A percentile compares a stretch with the other conserved stretches of the same genome.
phyloP scores from a whole-genome alignment of 2,113 vertebrate genomes.

The Engraulis encrasicolus region DNA sequence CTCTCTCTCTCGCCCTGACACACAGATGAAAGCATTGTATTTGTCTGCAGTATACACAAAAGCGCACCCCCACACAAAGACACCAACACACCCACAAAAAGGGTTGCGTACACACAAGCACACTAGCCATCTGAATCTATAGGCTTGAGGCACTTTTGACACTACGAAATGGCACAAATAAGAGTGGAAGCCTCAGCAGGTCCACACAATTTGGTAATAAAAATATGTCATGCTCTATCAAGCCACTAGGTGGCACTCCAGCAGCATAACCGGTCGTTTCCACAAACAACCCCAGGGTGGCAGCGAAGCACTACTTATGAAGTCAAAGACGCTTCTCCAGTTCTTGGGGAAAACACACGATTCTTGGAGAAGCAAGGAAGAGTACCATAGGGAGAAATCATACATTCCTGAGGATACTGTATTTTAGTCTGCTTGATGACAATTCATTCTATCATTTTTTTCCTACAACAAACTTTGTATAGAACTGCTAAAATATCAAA shows the following conservation, averaged over 20 bases:
- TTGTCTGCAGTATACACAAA: not conserved
- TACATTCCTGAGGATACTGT: too few relatives aligned
- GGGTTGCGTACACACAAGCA: not conserved
- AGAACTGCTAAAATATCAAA: too few relatives aligned
- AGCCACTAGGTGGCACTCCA: not conserved
- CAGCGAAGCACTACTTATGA: not conserved
- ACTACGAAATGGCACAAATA: not conserved
- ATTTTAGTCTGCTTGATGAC: too few relatives aligned
- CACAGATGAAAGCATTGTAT: not conserved
- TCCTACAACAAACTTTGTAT: too few relatives aligned
- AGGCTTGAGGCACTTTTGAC: not conserved
- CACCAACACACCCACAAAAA: not conserved
- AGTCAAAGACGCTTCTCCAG: not conserved
- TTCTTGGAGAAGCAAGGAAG: too few relatives aligned
- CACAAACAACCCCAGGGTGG: not conserved
- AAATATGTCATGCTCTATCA: not conserved
- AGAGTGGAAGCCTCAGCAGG: not conserved
- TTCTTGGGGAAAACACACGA: too few relatives aligned
- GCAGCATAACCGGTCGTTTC: not conserved
- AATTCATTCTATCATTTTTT: too few relatives aligned
- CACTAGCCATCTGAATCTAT: not conserved
- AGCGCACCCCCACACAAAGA: not conserved
- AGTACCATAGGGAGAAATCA: too few relatives aligned
- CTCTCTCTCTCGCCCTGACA: not conserved
- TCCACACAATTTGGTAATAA: not conserved